Evolutionary conservation across 2,888 invertebrate species (phyloP), one percentile per base, ranked within the genome.

Genomic region (Scelioninae gen. 1): DNA sequence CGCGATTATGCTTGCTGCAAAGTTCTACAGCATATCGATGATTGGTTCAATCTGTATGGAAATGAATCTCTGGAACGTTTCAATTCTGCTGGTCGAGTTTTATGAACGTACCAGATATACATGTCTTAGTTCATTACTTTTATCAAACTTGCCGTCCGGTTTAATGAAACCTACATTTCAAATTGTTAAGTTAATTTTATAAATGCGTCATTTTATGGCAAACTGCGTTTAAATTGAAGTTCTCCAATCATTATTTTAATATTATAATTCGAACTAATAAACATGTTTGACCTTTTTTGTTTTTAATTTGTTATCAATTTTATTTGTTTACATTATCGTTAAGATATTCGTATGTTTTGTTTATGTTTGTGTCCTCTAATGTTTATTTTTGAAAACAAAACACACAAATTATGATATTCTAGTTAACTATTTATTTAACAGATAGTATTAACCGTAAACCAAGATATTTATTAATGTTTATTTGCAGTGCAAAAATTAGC

Each of bases 51-150:
- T 38, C 65, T 29, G 65, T 45, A 53, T 60, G 60, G 51, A 75
- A 68, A 80, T 56, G 68, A 60, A 65, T 72, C 72, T 76, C 81
- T 76, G 82, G 40, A 58, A 71, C 63, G 58, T 76, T 81, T 69
- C 76, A 71, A 58, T 81, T 75, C 55, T n/a, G 62, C 38, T 23
- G 31, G 31, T 45, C 5, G 51, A 53, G 34, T 76, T 76, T 58
- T 66, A 66, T 60, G 43, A 16, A 58, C 10, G 29, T n/a, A n/a
- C 38, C 29, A n/a, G 10, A 13, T 23, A 15, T 31, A 16, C 63
- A 11, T 40, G 23, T 40, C 38, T 63, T 47, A 65, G 31, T 49
- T 65, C 53, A 47, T 53, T 77, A 55, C 23, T 53, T 62, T 76
- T 76, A 51, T 47, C 49, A 31, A 45, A 34, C 40, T 15, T 16